These are phyloP conservation scores for Eumacrocentrus americanus DNA, from an alignment of 2,888 invertebrate genomes.

Conservation along the genomic window DNA sequence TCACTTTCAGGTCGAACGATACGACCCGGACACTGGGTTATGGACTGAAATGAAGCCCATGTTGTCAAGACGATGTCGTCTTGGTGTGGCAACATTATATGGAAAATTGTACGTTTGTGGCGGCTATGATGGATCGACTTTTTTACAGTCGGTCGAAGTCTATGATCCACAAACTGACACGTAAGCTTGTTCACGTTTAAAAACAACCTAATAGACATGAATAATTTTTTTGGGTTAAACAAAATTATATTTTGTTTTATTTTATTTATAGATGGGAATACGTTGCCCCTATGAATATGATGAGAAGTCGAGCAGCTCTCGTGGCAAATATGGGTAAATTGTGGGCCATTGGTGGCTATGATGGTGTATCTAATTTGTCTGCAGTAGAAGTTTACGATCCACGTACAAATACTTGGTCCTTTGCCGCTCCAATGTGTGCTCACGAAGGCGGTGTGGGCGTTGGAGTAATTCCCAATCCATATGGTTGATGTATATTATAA, in stretches of 20 bases:
- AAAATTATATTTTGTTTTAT: not conserved
- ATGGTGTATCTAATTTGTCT: constrained; percentile 79
- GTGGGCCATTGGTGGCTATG: constrained; percentile 82
- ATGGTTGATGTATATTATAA: constrained; percentile 10
- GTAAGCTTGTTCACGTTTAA: constrained; percentile 59
- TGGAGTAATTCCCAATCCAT: constrained; percentile 72
- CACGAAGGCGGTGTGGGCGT: constrained; percentile 92
- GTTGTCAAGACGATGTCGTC: constrained; percentile 79
- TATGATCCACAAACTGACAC: constrained; percentile 76
- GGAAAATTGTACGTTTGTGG: constrained; percentile 85
- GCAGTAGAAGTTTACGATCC: constrained; percentile 88
- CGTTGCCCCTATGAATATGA: constrained; percentile 81
- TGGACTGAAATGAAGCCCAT: constrained; percentile 81
- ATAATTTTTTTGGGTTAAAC: not conserved
- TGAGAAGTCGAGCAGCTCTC: constrained; percentile 80
- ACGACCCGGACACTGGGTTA: constrained; percentile 73
- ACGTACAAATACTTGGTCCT: constrained; percentile 73
- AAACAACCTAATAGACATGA: no score
- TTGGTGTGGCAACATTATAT: constrained; percentile 81
- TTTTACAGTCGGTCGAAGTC: constrained; percentile 81
- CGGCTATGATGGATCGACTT: constrained; percentile 84
- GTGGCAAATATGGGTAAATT: constrained; percentile 84
- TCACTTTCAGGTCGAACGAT: constrained; percentile 71
- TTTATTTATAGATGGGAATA: constrained; percentile 69
- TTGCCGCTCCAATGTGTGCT: constrained; percentile 79